Percentiles rank a stretch among this genome's conserved stretches.
phyloP scores from a whole-genome alignment of 1,140 invertebrate genomes.

The Formica exsecta region DNA sequence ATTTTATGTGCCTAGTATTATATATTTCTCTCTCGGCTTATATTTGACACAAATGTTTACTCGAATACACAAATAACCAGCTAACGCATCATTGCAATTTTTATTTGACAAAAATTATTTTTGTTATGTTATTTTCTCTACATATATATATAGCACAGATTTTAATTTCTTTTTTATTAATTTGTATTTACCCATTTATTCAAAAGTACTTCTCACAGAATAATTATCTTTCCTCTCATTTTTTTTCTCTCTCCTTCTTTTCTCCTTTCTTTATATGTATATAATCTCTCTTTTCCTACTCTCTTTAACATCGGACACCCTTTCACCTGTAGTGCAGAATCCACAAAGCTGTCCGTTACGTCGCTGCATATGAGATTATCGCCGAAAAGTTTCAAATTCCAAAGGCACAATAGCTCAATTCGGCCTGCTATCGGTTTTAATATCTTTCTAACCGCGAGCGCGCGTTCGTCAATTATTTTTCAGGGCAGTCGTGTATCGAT shows the following conservation, averaged over 20 bases:
- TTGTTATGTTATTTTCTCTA: neutral
- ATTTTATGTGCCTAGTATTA: constrained; percentile 25
- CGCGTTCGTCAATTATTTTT: constrained; percentile 72
- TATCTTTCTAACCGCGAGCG: constrained; percentile 68
- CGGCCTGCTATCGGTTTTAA: constrained; percentile 67
- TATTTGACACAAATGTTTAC: constrained; percentile 49
- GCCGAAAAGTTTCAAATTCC: constrained; percentile 51
- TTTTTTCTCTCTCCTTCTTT: neutral
- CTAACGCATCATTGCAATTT: constrained; percentile 22
- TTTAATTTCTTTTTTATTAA: neutral
- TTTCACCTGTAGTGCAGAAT: neutral
- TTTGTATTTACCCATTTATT: neutral
- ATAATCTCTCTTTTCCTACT: neutral
- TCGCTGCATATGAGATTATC: constrained; percentile 28
- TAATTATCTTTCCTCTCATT: constrained; percentile 11
- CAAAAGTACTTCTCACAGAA: neutral
- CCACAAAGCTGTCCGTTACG: neutral
- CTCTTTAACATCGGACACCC: neutral
- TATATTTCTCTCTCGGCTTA: constrained; percentile 21
- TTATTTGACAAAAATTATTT: constrained; percentile 48
- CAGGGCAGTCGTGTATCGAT: constrained; percentile 63
- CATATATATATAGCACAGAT: neutral
- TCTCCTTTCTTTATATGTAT: neutral
- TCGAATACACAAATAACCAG: constrained; percentile 24
- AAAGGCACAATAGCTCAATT: constrained; percentile 53